phyloP scores from a whole-genome alignment of 2,113 vertebrate species.

The Otolemur garnettii region DNA sequence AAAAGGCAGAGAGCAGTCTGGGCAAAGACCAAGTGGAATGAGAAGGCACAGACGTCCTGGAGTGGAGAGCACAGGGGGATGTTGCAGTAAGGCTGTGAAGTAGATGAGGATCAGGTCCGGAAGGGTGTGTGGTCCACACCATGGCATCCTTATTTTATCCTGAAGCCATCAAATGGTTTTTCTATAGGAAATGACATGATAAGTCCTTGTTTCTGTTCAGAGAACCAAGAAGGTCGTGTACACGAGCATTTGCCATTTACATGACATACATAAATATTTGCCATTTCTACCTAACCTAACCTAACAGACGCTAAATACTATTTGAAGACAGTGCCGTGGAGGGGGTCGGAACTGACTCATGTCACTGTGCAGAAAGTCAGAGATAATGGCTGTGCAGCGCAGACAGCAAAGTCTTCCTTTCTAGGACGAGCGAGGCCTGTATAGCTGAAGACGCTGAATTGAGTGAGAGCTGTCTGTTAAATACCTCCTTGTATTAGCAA shows the following conservation, averaged over 20 bases:
- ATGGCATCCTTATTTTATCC: background rate
- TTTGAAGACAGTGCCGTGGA: background rate
- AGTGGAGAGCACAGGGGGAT: no score
- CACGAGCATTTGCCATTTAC: background rate
- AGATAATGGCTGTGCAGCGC: background rate
- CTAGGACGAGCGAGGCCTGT: no score
- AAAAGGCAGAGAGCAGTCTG: background rate
- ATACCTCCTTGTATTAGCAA: constrained; percentile 22
- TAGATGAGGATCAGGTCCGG: background rate
- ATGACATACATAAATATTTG: background rate
- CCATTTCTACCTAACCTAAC: background rate
- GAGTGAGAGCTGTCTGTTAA: constrained; percentile 58
- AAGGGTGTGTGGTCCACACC: no score
- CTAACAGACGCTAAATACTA: background rate
- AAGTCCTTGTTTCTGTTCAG: background rate
- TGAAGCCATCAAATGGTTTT: background rate
- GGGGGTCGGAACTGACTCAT: background rate
- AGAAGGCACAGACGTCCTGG: background rate
- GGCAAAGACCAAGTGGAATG: background rate
- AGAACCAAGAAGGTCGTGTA: background rate
- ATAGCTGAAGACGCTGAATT: background rate
- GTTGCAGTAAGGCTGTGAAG: accelerated
- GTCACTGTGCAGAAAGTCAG: background rate
- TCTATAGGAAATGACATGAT: background rate
- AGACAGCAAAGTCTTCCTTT: background rate